These are phyloP conservation scores for Artibeus jamaicensis DNA, from an alignment of 2,797 vertebrate species.

Conservation along the genomic window DNA sequence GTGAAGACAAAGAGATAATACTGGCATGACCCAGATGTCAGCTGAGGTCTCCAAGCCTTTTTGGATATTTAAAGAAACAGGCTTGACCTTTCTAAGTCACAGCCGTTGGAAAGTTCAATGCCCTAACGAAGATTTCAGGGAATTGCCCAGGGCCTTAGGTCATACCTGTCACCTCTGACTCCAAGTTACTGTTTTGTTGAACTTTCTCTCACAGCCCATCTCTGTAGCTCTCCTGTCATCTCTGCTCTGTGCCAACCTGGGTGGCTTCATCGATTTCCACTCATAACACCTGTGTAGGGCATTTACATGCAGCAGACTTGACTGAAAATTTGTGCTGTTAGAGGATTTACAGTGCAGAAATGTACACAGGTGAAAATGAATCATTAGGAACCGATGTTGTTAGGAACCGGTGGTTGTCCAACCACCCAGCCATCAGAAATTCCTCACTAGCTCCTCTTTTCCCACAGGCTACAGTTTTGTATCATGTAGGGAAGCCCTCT, in stretches of 20 bases:
- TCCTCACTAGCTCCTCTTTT: not conserved
- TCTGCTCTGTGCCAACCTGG: not conserved
- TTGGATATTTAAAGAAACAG: not conserved
- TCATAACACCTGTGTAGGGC: not conserved
- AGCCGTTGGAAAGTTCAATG: not conserved
- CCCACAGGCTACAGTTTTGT: not conserved
- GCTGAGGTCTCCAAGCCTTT: not conserved
- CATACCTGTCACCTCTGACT: not conserved
- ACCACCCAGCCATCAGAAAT: not conserved
- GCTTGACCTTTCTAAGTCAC: not conserved
- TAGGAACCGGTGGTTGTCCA: no score
- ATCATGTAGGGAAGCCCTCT: rapidly evolving
- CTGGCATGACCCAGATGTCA: not conserved
- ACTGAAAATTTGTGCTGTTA: not conserved
- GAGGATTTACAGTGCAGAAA: not conserved
- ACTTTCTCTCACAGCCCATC: no score
- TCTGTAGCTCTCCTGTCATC: not conserved
- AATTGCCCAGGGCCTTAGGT: not conserved
- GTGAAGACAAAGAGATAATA: not conserved
- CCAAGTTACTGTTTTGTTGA: not conserved
- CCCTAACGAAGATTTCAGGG: not conserved
- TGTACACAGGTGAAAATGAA: not conserved
- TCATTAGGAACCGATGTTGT: no score
- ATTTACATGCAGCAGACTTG: not conserved
- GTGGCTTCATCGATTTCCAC: not conserved